These are phyloP conservation scores for Brachylomia viminalis DNA, from an alignment of 2,888 invertebrate species.

Conservation along the genomic window DNA sequence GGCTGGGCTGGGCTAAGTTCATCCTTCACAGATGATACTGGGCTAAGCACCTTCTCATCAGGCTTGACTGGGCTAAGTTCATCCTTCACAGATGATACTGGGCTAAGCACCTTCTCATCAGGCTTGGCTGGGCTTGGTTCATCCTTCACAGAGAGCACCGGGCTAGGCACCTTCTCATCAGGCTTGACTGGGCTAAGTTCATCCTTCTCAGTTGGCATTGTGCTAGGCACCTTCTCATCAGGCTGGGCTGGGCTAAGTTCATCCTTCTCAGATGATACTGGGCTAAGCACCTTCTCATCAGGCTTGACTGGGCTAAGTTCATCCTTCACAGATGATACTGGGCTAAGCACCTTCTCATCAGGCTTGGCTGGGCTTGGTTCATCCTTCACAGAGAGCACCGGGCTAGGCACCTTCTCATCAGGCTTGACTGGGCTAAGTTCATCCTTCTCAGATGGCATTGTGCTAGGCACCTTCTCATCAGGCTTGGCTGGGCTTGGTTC, in stretches of 20 bases:
- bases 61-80: background rate
- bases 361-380: too few species aligned
- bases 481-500: background rate
- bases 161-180: background rate
- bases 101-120: background rate
- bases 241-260: background rate
- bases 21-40: background rate
- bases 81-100: background rate
- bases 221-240: background rate
- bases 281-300: too few species aligned
- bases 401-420: too few species aligned
- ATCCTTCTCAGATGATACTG: background rate
- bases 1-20: accelerated
- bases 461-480: background rate
- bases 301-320: too few species aligned
- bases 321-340: too few species aligned
- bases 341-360: too few species aligned
- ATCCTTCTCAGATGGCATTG: too few species aligned
- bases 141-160: accelerated
- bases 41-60: background rate
- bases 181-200: background rate
- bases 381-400: too few species aligned
- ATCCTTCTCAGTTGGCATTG: background rate
- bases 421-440: too few species aligned
- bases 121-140: background rate